Evolutionary conservation across 2,888 invertebrate genomes (phyloP).

Genomic region (Chrysolina haemoptera): DNA sequence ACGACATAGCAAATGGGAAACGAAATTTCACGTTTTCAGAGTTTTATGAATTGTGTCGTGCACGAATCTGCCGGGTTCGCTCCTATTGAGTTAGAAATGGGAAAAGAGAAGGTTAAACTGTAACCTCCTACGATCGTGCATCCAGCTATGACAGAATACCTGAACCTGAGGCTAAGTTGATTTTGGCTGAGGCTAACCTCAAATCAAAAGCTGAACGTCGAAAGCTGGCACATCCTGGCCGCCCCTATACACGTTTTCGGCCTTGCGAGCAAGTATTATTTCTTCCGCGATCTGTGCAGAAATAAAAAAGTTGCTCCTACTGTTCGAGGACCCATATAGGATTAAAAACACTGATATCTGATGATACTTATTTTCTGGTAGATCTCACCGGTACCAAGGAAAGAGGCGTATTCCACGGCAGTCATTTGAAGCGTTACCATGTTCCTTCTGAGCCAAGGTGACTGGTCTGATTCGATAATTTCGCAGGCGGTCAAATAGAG

Average conservation of each 20-base stretch:
- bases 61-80: slow-evolving; percentile 24
- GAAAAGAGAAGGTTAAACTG: not conserved
- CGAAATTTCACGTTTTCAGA: not conserved
- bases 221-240: slow-evolving; percentile 2
- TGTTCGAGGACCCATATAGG: slow-evolving; percentile 2
- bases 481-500: too few species aligned
- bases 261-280: not conserved
- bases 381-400: not conserved
- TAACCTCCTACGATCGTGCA: not conserved
- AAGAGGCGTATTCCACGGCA: not conserved
- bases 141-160: not conserved
- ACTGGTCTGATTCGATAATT: not conserved
- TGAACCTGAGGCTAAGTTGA: not conserved
- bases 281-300: slow-evolving; percentile 4
- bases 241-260: not conserved
- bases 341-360: not conserved
- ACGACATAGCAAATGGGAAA: not conserved
- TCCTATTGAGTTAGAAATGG: slow-evolving; percentile 26
- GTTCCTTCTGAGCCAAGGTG: not conserved
- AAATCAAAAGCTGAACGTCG: slow-evolving; percentile 16
- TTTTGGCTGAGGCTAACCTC: slow-evolving; percentile 20
- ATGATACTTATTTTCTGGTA: not conserved
- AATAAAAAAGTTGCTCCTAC: slow-evolving; percentile 6
- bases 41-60: not conserved
- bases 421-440: not conserved